Evolutionary conservation across 2,888 invertebrate genomes (phyloP).

Genomic region (Drosophila algonquin): DNA sequence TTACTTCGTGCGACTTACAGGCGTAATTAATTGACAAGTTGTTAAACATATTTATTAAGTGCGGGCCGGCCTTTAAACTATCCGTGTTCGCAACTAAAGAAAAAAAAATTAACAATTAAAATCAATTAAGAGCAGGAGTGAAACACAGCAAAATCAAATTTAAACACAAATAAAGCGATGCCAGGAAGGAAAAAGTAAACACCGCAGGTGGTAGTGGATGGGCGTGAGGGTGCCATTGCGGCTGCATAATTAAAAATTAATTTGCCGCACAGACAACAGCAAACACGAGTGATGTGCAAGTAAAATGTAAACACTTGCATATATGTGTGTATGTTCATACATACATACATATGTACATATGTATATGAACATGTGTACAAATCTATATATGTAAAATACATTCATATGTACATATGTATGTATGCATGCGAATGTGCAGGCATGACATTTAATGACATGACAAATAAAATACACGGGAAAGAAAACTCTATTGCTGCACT

Average conservation of each 20-base stretch:
- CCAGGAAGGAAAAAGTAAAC: constrained; percentile 72
- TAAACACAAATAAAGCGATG: constrained; percentile 45
- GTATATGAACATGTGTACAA: neutral
- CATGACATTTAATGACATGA: constrained; percentile 26
- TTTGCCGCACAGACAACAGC: constrained; percentile 51
- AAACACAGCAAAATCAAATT: constrained; percentile 28
- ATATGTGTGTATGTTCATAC: neutral
- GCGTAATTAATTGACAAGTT: constrained; percentile 62
- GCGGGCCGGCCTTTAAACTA: constrained; percentile 25
- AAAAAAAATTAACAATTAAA: constrained; percentile 68
- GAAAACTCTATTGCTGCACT: neutral
- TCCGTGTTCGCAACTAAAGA: constrained; percentile 20
- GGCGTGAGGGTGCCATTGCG: neutral
- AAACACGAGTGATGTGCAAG: constrained; percentile 28
- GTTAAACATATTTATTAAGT: constrained; percentile 60
- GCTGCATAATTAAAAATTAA: constrained; percentile 70
- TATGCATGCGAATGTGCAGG: constrained; percentile 1
- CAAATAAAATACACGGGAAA: constrained; percentile 11
- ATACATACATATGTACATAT: neutral
- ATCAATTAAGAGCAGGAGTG: constrained; percentile 53
- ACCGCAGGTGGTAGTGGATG: constrained; percentile 41
- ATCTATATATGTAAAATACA: neutral
- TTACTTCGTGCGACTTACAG: constrained; percentile 15
- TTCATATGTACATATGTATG: neutral
- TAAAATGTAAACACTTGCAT: constrained; percentile 20